Percentiles rank a stretch among this genome's conserved stretches.
phyloP scores from a whole-genome alignment of 2,113 vertebrate species.

The Clarias gariepinus region DNA sequence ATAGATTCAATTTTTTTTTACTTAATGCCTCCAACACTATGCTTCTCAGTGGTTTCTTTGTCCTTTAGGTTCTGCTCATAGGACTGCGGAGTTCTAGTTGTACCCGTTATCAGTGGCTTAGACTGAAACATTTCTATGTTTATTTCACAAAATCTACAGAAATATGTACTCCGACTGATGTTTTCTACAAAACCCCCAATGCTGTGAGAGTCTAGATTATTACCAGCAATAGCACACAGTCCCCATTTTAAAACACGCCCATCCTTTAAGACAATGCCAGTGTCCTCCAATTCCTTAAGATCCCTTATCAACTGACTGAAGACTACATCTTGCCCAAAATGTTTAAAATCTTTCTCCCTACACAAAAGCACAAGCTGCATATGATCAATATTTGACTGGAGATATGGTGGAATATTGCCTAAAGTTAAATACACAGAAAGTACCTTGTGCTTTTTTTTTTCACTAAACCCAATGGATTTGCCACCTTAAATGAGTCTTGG shows the following conservation, averaged over 20 bases:
- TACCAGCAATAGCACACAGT: background rate
- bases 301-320: background rate
- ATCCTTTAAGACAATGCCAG: too few species aligned
- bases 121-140: too few species aligned
- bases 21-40: background rate
- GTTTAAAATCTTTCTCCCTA: background rate
- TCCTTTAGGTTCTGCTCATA: too few species aligned
- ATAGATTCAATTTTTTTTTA: conserved; percentile 23
- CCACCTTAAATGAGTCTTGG: background rate
- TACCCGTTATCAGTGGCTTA: too few species aligned
- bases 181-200: background rate
- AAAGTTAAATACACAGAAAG: background rate
- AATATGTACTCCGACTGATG: too few species aligned
- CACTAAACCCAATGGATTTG: background rate
- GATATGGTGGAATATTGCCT: background rate
- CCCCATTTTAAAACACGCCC: too few species aligned
- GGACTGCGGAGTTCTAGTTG: too few species aligned
- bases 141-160: too few species aligned
- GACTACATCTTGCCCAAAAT: background rate
- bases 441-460: background rate
- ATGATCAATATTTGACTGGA: background rate
- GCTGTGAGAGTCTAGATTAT: background rate
- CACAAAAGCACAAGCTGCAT: background rate
- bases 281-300: background rate
- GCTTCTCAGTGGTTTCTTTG: background rate